phyloP scores from a whole-genome alignment of 2,888 invertebrate species.

The Pristionchus mayeri region DNA sequence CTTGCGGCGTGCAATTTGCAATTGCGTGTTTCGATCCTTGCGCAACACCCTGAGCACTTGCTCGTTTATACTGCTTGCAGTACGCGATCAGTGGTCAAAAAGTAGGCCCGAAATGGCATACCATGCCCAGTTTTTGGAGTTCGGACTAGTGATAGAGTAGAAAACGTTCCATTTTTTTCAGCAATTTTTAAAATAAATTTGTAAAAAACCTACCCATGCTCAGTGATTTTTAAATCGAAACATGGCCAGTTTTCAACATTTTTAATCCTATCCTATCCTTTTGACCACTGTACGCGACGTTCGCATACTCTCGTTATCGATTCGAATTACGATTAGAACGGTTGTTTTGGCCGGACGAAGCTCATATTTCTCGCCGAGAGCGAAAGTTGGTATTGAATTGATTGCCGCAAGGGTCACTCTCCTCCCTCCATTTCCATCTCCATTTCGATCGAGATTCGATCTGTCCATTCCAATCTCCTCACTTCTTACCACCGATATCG shows the following conservation, averaged over 20 bases:
- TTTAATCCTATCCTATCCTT: no score
- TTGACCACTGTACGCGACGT: neutral
- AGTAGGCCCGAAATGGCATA: no score
- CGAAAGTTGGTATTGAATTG: constrained; percentile 15
- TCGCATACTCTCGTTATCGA: constrained; percentile 4
- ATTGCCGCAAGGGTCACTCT: constrained; percentile 40
- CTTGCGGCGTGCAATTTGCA: neutral
- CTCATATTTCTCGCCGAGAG: neutral
- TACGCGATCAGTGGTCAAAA: no score
- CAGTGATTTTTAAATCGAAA: no score
- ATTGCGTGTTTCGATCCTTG: neutral
- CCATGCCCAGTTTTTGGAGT: no score
- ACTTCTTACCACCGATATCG: constrained; percentile 7
- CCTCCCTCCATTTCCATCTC: constrained; percentile 1
- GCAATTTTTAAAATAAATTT: no score
- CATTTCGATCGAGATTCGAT: constrained; percentile 12
- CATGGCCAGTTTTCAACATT: no score
- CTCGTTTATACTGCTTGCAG: no score
- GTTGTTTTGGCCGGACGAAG: neutral
- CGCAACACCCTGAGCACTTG: no score
- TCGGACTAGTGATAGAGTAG: no score
- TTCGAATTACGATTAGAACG: neutral
- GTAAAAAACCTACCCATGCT: no score
- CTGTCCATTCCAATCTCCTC: constrained; percentile 8
- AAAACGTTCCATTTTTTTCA: no score